Percentiles rank a stretch among this genome's conserved stretches.
Conservation (phyloP, 1,140 invertebrate species). For the Carposina sasakii region DNA sequence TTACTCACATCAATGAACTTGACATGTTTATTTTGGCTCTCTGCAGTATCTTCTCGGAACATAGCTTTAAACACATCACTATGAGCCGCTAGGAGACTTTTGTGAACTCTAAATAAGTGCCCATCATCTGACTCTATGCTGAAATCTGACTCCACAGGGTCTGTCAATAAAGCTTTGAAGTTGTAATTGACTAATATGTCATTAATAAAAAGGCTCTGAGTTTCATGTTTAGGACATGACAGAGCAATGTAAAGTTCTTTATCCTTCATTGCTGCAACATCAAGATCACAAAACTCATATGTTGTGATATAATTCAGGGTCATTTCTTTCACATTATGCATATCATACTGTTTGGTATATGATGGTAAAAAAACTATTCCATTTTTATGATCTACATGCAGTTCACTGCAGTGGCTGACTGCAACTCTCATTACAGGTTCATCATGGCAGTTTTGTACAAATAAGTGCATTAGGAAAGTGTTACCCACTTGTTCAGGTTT, state of each 20-base stretch:
- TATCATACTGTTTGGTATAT: constrained; percentile 28
- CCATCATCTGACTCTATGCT: constrained; percentile 55
- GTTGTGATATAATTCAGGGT: constrained; percentile 44
- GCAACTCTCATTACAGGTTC: constrained; percentile 31
- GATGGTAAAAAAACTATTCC: constrained; percentile 28
- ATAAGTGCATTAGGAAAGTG: constrained; percentile 48
- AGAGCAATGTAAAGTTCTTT: constrained; percentile 45
- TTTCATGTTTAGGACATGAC: constrained; percentile 19
- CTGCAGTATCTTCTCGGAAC: constrained; percentile 58
- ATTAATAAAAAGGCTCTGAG: constrained; percentile 20
- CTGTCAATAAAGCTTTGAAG: constrained; percentile 40
- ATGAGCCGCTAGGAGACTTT: constrained; percentile 37
- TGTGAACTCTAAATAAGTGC: constrained; percentile 50
- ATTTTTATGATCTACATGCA: constrained; percentile 39
- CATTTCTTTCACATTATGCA: constrained; percentile 29
- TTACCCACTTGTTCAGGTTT: constrained; percentile 43
- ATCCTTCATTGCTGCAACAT: constrained; percentile 47
- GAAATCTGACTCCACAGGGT: constrained; percentile 54
- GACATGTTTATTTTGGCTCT: constrained; percentile 50
- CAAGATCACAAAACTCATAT: constrained; percentile 44
- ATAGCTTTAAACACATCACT: constrained; percentile 65
- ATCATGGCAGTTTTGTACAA: constrained; percentile 37
- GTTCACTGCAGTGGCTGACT: constrained; percentile 31
- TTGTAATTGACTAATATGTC: constrained; percentile 35
- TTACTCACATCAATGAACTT: constrained; percentile 51